These are phyloP conservation scores for Dromas ardeola DNA, from an alignment of 2,113 vertebrate genomes.

Conservation along the genomic window DNA sequence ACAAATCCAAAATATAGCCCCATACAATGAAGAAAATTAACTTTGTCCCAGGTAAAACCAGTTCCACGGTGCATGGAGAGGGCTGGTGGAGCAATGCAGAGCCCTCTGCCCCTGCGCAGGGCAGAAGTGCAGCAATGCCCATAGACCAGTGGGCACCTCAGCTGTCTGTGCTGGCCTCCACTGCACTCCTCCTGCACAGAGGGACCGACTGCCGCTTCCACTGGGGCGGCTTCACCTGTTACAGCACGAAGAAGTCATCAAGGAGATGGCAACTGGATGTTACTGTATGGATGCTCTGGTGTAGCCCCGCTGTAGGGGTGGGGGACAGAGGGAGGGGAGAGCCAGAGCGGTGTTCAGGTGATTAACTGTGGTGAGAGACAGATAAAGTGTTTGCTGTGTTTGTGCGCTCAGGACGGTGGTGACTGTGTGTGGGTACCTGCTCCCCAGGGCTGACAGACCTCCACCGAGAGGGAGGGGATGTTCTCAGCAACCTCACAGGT, in stretches of 20 bases:
- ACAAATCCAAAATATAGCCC: background rate
- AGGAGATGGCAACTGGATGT: background rate
- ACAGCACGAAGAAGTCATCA: background rate
- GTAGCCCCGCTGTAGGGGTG: background rate
- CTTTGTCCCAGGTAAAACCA: background rate
- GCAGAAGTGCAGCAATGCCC: background rate
- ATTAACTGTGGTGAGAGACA: background rate
- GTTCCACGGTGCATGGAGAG: background rate
- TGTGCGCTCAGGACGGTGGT: background rate
- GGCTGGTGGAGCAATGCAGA: background rate
- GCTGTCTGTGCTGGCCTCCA: background rate
- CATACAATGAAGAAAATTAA: background rate
- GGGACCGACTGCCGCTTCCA: background rate
- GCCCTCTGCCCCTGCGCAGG: background rate
- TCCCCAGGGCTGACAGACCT: background rate
- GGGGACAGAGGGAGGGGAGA: background rate
- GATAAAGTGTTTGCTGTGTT: background rate
- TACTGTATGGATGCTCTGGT: background rate
- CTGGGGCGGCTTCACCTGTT: background rate
- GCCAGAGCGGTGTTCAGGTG: background rate
- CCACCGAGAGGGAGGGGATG: background rate
- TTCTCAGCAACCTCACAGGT: background rate
- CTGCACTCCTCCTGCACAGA: background rate
- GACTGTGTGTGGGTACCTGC: background rate
- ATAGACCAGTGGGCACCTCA: background rate